Base-by-base conservation (phyloP, 2,113 vertebrate species). In the Podilymbus podiceps region DNA sequence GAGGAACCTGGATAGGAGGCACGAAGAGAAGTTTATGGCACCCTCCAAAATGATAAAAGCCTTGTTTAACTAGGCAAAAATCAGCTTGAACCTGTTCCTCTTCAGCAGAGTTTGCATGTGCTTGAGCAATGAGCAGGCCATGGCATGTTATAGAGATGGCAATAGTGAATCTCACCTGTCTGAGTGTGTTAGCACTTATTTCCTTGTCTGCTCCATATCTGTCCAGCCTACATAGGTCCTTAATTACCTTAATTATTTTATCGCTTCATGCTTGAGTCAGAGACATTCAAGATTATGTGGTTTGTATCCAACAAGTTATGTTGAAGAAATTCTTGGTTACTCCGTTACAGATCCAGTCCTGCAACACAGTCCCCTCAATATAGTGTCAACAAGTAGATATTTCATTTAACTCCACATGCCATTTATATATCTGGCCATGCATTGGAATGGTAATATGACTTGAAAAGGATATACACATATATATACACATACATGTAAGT, bases 141-240 rank as follows among this genome's bases (percentile, higher is more conserved):
- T 3, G 10, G 17, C 17, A 40, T 0, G 3, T 46, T 69, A 5
- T 5, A 0, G 21, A 58, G 33, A 40, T 21, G 24, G 4, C 19
- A 50, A 12, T 20, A 71, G 24, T 25, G 13, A 12, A 52, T 46
- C 42, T 59, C 44, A 67, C 20, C 15, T 28, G 2, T 50, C 44
- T 71, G 40, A 77, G 46, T 3, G 0, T 67, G 24, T 38, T 82
- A 52, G 31, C 38, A 50, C 5, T 59, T 62, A 42, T 11, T 88
- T 75, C 42, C 10, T 55, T 53, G 15, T 31, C 42, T 85, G 28
- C 23, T 67, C 13, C 4, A 0, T 47, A 47, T 23, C 11, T 77
- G 31, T 35, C n/a, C n/a, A 74, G 8, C 56, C 64, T 71, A 67
- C 56, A 55, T 4, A 85, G 12, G 47, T 40, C 28, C 66, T 78